Evolutionary conservation across 1,140 invertebrate species (phyloP).

Genomic region (Drosophila nigrodunni): DNA sequence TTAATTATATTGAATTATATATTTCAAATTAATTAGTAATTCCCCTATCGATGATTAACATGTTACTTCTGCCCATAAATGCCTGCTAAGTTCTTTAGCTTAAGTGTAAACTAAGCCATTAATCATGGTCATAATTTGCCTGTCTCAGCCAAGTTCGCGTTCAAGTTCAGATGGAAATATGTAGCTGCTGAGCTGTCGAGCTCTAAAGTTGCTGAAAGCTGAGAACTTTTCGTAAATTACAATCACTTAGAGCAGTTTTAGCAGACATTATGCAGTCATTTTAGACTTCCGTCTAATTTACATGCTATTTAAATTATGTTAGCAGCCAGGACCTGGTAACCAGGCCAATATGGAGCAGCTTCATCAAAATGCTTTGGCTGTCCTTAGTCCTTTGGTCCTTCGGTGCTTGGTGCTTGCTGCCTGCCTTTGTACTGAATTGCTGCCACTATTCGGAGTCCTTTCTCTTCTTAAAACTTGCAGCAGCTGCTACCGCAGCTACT

Average conservation of each 20-base stretch:
- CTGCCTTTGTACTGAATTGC: conserved; percentile 20
- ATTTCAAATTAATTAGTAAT: too few species aligned
- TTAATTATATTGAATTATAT: too few species aligned
- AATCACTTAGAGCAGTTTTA: conserved; percentile 82
- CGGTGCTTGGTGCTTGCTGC: not conserved
- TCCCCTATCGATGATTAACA: too few species aligned
- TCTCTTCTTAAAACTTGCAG: conserved; percentile 74
- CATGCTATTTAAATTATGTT: conserved; percentile 83
- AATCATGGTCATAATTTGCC: conserved; percentile 29
- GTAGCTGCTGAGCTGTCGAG: conserved; percentile 1
- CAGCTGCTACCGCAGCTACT: conserved; percentile 75
- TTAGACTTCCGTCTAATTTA: conserved; percentile 83
- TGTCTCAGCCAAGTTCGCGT: conserved; percentile 21
- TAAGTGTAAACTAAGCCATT: conserved; percentile 19
- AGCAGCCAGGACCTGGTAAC: conserved; percentile 22
- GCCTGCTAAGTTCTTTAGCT: not conserved
- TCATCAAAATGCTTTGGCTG: conserved; percentile 72
- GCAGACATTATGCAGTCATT: conserved; percentile 82
- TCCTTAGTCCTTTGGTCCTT: conserved; percentile 4
- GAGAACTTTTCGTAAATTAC: conserved; percentile 77
- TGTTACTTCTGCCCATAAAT: too few species aligned
- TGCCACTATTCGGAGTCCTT: conserved; percentile 48
- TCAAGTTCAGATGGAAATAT: conserved; percentile 34
- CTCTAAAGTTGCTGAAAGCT: conserved; percentile 4
- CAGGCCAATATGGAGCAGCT: conserved; percentile 75